Evolutionary conservation across 2,113 vertebrate species (phyloP), one percentile per base, ranked within the genome.

Genomic region (Electrona antarctica): DNA sequence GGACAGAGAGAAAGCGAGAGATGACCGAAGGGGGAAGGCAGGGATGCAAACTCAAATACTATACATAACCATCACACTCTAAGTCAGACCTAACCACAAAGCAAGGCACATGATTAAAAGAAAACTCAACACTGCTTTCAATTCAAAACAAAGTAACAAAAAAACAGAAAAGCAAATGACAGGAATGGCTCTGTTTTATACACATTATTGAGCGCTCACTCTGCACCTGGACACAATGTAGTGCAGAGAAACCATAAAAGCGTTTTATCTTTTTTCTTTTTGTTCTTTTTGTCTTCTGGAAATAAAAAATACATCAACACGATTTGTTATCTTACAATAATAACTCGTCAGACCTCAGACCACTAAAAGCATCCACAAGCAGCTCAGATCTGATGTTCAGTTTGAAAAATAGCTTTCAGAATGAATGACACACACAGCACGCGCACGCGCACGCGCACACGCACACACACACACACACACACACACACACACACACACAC

Each of bases 91-190:
- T 90, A 83, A 89, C 71, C 91, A 94, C 84, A 89, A 93, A 94
- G 93, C 95, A 97, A 98, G 96, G 96, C 96, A 97, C 96, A 91
- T 91, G 88, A 88, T 90, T 88, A 28, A 85, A 90, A 89, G 56
- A 80, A 86, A 69, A 69, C 3, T 51, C 14, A 83, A 84, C 72
- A 78, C 71, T 91, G 86, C 89, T 85, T 87, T 79, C 76, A 77
- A 21, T 21, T 21, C 21, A 72, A 79, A 89, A 87, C 58, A 66
- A 66, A 92, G 1, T 21, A 80, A 79, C 41, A 83, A 81, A 85
- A 83, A 84, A 60, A 75, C 92, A 76, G 86, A 69, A 87, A 81
- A 69, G 33, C 33, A 13, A 78, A 82, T 52, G 84, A 91, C 87
- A 90, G 87, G 69, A 82, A 78, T 54, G 51, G 77, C 33, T 73